Conservation (phyloP, 2,888 invertebrate genomes). For the Uloborus plumipes region DNA sequence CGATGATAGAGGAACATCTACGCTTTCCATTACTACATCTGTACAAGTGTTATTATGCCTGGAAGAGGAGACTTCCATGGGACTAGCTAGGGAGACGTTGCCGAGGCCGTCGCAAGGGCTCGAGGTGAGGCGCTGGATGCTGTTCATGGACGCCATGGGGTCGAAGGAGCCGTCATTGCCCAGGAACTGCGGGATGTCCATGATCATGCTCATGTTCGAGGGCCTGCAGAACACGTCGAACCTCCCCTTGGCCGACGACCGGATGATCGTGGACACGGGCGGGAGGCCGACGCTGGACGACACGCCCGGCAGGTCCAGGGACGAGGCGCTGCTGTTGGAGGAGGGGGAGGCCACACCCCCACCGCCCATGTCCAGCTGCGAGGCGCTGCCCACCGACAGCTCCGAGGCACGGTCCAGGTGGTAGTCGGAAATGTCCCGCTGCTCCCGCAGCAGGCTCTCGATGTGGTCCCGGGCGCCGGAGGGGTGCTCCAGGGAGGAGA, state of each 20-base stretch:
- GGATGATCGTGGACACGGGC: conserved; percentile 64
- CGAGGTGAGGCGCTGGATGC: conserved; percentile 41
- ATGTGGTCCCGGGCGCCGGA: conserved; percentile 53
- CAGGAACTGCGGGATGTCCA: conserved; percentile 60
- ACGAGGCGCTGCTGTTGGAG: conserved; percentile 54
- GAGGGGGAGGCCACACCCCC: conserved; percentile 49
- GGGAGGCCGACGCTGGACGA: conserved; percentile 57
- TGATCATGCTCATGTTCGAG: conserved; percentile 55
- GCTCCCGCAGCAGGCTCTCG: conserved; percentile 51
- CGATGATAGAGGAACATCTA: conserved; percentile 58
- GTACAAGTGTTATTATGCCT: conserved; percentile 46
- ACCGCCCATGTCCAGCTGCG: conserved; percentile 39
- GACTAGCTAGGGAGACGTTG: conserved; percentile 50
- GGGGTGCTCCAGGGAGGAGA: conserved; percentile 39
- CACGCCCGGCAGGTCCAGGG: conserved; percentile 49
- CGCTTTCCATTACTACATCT: conserved; percentile 53
- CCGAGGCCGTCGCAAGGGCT: conserved; percentile 45
- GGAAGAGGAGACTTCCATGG: conserved; percentile 57
- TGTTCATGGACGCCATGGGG: conserved; percentile 52
- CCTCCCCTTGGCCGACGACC: conserved; percentile 57
- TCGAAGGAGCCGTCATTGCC: conserved; percentile 45
- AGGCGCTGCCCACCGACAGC: conserved; percentile 47
- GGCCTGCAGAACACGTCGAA: conserved; percentile 55
- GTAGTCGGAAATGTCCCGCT: conserved; percentile 42
- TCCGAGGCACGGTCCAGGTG: conserved; percentile 52